Evolutionary conservation across 2,888 invertebrate species (phyloP).

Genomic region (Alentia gelatinosa): DNA sequence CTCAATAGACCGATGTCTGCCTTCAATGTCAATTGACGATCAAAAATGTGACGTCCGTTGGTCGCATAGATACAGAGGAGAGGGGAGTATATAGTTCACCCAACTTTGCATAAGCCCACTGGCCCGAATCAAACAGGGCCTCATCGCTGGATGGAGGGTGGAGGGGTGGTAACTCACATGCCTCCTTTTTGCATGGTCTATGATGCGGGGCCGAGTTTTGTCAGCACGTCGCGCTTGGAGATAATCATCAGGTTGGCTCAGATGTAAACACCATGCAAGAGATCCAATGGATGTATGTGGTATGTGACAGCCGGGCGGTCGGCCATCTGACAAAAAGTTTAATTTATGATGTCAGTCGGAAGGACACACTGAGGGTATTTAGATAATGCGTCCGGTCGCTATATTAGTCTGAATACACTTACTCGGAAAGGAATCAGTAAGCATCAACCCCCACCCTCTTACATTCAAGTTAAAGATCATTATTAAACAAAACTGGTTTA

Average conservation of each 20-base stretch:
- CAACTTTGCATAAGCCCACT: not conserved
- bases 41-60: not conserved
- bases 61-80: not conserved
- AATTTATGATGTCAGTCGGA: not conserved
- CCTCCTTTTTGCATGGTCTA: not conserved
- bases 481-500: too few relatives aligned
- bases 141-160: not conserved
- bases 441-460: not conserved
- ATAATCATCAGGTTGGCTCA: conserved; percentile 14
- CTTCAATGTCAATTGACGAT: not conserved
- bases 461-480: not conserved
- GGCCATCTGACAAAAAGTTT: not conserved
- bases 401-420: not conserved
- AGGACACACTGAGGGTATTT: not conserved
- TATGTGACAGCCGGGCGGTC: not conserved
- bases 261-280: conserved; percentile 3
- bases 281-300: conserved; percentile 2
- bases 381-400: not conserved
- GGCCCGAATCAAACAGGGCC: not conserved
- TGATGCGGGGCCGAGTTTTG: not conserved
- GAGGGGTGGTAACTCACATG: too few relatives aligned
- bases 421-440: not conserved
- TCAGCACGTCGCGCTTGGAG: not conserved
- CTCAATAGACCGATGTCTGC: not conserved
- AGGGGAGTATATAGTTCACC: not conserved